Base-by-base conservation (phyloP, 1,140 invertebrate genomes). In the Stratiolaelaps scimitus region DNA sequence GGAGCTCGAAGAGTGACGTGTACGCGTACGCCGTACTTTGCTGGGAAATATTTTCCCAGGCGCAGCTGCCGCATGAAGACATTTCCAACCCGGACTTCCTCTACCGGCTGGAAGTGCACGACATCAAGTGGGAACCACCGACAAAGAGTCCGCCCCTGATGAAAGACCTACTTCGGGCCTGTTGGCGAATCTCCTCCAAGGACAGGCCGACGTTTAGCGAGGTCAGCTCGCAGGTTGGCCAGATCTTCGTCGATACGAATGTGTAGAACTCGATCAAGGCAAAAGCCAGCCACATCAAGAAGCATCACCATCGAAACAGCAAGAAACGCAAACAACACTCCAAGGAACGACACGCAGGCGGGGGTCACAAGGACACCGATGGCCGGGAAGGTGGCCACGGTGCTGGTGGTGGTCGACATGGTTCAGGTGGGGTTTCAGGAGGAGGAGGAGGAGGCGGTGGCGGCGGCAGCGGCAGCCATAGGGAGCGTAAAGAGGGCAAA, bases 1-100 rank as follows among this genome's bases (percentile, higher is more conserved):
- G 87, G 73, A 92, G 90, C 0, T 88, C 86, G 4, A 91, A 94
- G 73, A 92, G 89, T 74, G 92, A 96, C 75, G 87, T 94, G 0
- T 97, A 90, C 79, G 86, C 89, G 67, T 95, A 85, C 74, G 89
- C 85, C 0, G 87, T 87, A 17, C 79, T 93, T 0, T 81, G 90
- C 28, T 95, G 89, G 89, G 92, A 97, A 76, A 83, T 92, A 19
- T 89, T 90, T 74, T 83, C 85, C 66, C 84, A 87, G 74, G 91
- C 88, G 0, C 85, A 88, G 70, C 76, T 91, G 46, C 92, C 92
- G 0, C 90, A 91, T 71, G 81, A 83, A 10, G 85, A 88, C 68
- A 77, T 88, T 65, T 84, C 82, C 71, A 87, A 91, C 72, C 85
- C 85, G 48, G 83, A 84, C 7, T 81, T 90, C 64, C 68, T 92